Percentiles rank a stretch among this genome's conserved stretches.
Evolutionary conservation across 1,140 invertebrate species (phyloP).

Genomic region (Drosophila subpulchrella): DNA sequence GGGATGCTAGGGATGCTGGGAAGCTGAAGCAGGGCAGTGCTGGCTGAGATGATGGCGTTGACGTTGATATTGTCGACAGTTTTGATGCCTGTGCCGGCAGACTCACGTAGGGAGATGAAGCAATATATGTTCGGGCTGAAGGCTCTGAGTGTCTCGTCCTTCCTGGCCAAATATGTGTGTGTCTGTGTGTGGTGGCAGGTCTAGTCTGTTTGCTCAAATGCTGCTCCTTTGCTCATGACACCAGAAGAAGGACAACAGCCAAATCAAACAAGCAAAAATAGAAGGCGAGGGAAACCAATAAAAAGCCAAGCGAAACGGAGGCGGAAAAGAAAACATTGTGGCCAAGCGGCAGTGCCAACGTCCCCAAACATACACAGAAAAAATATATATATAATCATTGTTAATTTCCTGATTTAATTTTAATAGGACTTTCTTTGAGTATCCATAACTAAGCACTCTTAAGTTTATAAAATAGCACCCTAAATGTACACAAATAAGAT

Average conservation of each 20-base stretch:
- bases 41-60: slow-evolving; percentile 40
- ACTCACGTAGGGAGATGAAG: slow-evolving; percentile 51
- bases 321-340: slow-evolving; percentile 80
- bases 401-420: no score
- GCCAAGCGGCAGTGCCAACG: slow-evolving; percentile 68
- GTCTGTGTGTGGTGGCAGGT: slow-evolving; percentile 58
- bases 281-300: slow-evolving; percentile 67
- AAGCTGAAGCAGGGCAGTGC: no score
- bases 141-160: slow-evolving; percentile 20
- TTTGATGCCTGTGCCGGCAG: slow-evolving; percentile 40
- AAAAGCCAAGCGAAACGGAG: slow-evolving; percentile 69
- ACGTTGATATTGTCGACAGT: slow-evolving; percentile 51
- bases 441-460: no score
- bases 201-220: slow-evolving; percentile 80
- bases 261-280: slow-evolving; percentile 45
- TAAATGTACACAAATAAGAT: no score
- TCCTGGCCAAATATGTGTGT: not conserved
- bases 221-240: slow-evolving; percentile 80
- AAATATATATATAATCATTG: not conserved
- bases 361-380: slow-evolving; percentile 8
- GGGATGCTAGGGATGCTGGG: slow-evolving; percentile 20
- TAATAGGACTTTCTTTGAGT: no score
- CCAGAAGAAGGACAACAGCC: slow-evolving; percentile 59
- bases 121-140: slow-evolving; percentile 40
- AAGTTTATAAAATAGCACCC: no score